Base-by-base conservation (phyloP, 2,113 vertebrate species). In the Cryptomyrus ogoouensis region DNA sequence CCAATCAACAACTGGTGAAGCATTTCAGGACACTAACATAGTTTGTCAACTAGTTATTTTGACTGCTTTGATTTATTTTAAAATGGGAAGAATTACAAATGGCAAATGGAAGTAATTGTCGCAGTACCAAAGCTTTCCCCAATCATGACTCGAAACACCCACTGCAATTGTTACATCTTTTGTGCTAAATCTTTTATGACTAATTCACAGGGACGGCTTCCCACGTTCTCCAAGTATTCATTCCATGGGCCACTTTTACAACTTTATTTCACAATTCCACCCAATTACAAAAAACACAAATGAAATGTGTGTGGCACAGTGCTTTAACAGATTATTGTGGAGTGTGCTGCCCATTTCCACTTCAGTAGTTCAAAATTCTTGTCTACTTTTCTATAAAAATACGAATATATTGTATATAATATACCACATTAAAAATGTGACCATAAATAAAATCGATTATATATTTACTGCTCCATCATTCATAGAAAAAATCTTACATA, bases 331-430 rank as follows among this genome's bases (percentile, higher is more conserved):
- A 87, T 17, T 39, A 35, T 31, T 58, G 49, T 19, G 15, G 83
- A 49, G n/a, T 12, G 42, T 2, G 83, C 24, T 27, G 83, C 4
- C 12, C 42, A 5, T 27, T 50, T 27, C 8, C 24, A 50, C 47
- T n/a, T 35, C 7, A 53, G 31, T 13, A 17, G 13, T 80, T 35
- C 74, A 80, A 80, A 80, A 39, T 94, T 95, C 90, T 93, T 93
- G 93, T 94, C 92, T 95, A 74, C 93, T 91, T 89, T 94, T 90
- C 94, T 96, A 96, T 91, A 96, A 96, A 96, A 96, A 96, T 96
- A 96, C 94, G 5, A 31, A 56, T 88, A 44, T 92, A 95, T 94
- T 94, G 91, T 95, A 95, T 95, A 91, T 95, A 94, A 70, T 42
- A 39, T 80, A 42, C 17, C 74, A 80, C 27, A 50, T 87, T 53